Evolutionary conservation across 2,797 vertebrate species (phyloP).

Genomic region (Botia kubotai): DNA sequence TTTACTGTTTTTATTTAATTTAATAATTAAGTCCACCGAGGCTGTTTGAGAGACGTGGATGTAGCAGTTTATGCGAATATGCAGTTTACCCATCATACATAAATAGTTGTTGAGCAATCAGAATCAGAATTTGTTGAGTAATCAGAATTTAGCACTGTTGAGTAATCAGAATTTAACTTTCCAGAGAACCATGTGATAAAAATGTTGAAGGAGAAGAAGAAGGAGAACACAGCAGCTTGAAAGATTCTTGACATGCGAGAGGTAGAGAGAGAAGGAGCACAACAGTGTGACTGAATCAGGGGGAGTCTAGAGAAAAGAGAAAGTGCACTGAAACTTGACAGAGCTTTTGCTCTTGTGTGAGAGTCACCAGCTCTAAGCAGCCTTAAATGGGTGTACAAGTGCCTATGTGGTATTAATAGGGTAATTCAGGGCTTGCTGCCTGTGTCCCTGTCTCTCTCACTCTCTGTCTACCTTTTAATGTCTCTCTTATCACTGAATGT

Average conservation of each 20-base stretch:
- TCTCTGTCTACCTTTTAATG: neutral
- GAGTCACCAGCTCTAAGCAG: constrained; percentile 2
- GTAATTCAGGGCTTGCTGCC: constrained; percentile 46
- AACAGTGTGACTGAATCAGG: constrained; percentile 16
- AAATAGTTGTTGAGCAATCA: no score
- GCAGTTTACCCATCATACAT: no score
- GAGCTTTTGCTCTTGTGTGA: neutral
- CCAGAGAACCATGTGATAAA: no score
- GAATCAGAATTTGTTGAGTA: no score
- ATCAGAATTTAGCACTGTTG: no score
- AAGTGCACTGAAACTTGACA: constrained; percentile 10
- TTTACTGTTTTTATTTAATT: no score
- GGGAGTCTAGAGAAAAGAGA: neutral
- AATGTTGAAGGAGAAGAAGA: neutral
- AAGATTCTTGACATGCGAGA: constrained; percentile 20
- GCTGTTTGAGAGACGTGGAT: no score
- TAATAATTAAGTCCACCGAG: no score
- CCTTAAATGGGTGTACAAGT: constrained; percentile 36
- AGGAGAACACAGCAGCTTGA: neutral
- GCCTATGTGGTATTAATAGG: constrained; percentile 69
- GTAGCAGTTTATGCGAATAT: no score
- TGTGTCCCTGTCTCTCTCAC: constrained; percentile 2
- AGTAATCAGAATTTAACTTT: no score
- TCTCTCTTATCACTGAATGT: constrained; percentile 18
- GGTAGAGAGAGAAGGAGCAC: constrained; percentile 17